A percentile compares a stretch with the other conserved stretches of the same genome.
phyloP scores from a whole-genome alignment of 2,797 vertebrate species.

The Antrozous pallidus region DNA sequence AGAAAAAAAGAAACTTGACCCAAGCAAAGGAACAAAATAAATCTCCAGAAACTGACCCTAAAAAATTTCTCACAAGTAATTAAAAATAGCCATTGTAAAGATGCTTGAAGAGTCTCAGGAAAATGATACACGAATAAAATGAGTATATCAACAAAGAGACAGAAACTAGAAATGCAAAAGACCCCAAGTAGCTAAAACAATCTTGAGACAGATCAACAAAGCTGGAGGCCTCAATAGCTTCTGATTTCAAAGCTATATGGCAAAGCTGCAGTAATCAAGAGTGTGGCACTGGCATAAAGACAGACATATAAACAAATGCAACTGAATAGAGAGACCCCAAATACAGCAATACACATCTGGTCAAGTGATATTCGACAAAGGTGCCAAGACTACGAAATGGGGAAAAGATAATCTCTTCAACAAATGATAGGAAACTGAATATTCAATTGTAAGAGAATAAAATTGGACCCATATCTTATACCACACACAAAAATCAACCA shows the following conservation, averaged over 20 bases:
- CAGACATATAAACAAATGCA: background rate
- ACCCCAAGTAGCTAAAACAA: background rate
- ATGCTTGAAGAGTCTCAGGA: background rate
- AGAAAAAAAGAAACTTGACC: background rate
- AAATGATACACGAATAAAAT: background rate
- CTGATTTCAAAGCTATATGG: background rate
- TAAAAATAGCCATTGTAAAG: background rate
- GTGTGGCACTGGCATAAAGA: background rate
- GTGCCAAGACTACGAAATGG: background rate
- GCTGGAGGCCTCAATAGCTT: background rate
- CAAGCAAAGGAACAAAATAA: background rate
- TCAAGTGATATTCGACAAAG: background rate
- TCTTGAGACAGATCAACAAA: background rate
- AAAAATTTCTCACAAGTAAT: background rate
- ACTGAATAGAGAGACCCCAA: background rate
- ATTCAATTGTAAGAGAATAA: background rate
- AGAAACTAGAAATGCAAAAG: background rate
- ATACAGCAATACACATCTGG: background rate
- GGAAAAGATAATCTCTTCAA: background rate
- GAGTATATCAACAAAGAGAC: background rate
- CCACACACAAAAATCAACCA: background rate
- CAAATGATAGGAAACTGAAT: background rate
- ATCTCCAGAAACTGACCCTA: background rate
- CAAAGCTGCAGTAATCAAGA: background rate
- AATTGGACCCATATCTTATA: background rate